Evolutionary conservation across 1,140 invertebrate genomes (phyloP).

Genomic region (fruit fly (Drosophila melanogaster)): DNA sequence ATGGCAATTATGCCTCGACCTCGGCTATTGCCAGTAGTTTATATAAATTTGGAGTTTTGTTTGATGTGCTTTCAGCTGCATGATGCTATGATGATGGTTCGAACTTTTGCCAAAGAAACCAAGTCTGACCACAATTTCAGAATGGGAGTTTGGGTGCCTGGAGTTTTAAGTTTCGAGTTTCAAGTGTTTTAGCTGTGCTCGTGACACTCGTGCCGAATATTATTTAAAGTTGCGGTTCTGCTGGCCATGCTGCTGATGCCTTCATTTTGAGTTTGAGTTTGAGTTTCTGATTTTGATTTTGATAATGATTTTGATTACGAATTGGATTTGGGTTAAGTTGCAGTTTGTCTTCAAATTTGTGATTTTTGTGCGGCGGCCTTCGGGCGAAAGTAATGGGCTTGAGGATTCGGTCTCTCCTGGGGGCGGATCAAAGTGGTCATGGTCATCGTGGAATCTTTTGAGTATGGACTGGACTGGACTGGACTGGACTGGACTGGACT

Average conservation of each 20-base stretch:
- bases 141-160: constrained; percentile 5
- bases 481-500: neutral
- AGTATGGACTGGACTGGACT: constrained; percentile 9
- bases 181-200: constrained; percentile 31
- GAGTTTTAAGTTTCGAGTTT: neutral
- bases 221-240: constrained; percentile 71
- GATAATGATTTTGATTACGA: constrained; percentile 48
- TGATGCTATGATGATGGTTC: constrained; percentile 56
- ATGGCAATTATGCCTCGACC: constrained; percentile 82
- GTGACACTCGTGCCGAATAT: constrained; percentile 53
- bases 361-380: constrained; percentile 55
- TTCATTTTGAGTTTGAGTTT: constrained; percentile 49
- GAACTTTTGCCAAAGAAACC: constrained; percentile 77
- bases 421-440: constrained; percentile 52
- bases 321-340: constrained; percentile 62
- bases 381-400: constrained; percentile 59
- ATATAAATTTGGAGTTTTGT: constrained; percentile 79
- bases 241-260: constrained; percentile 59
- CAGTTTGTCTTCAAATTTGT: constrained; percentile 39
- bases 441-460: constrained; percentile 43
- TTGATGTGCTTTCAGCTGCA: constrained; percentile 81
- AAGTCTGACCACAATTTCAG: constrained; percentile 74
- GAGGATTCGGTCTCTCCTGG: constrained; percentile 19
- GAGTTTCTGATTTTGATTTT: constrained; percentile 49
- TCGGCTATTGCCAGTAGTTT: constrained; percentile 75